These are phyloP conservation scores for Gambusia yucatana DNA, from an alignment of 2,797 vertebrate genomes.

Conservation along the genomic window DNA sequence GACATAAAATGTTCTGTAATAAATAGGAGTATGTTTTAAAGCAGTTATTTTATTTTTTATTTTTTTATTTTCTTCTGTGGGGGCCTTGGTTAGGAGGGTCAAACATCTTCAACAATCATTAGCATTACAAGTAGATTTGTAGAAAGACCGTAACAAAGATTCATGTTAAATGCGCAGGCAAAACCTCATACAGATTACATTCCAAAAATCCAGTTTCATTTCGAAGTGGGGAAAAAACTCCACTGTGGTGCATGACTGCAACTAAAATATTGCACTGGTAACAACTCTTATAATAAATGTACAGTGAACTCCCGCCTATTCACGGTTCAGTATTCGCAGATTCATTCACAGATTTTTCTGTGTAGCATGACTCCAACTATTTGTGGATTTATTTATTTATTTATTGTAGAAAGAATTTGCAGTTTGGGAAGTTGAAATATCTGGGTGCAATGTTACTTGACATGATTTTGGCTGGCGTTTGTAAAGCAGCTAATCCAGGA, in stretches of 20 bases:
- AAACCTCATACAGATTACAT: neutral
- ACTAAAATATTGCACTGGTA: neutral
- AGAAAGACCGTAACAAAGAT: neutral
- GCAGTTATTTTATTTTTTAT: neutral
- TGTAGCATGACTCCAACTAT: neutral
- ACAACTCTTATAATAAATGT: neutral
- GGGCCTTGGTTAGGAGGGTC: neutral
- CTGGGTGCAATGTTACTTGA: too few relatives aligned
- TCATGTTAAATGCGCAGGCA: neutral
- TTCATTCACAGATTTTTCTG: too few relatives aligned
- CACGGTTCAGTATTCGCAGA: too few relatives aligned
- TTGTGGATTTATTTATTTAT: neutral
- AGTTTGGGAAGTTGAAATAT: too few relatives aligned
- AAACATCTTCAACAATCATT: neutral
- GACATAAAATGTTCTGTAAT: neutral
- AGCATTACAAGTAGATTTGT: neutral
- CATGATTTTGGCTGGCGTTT: neutral
- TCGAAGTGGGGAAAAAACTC: neutral
- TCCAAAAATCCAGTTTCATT: neutral
- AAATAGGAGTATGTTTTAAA: neutral
- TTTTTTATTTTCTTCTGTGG: neutral
- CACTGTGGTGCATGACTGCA: neutral
- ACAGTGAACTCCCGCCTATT: neutral
- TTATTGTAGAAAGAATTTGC: neutral
- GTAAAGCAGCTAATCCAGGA: neutral